Evolutionary conservation across 2,113 vertebrate species (phyloP).

Genomic region (Irena cyanogastra): DNA sequence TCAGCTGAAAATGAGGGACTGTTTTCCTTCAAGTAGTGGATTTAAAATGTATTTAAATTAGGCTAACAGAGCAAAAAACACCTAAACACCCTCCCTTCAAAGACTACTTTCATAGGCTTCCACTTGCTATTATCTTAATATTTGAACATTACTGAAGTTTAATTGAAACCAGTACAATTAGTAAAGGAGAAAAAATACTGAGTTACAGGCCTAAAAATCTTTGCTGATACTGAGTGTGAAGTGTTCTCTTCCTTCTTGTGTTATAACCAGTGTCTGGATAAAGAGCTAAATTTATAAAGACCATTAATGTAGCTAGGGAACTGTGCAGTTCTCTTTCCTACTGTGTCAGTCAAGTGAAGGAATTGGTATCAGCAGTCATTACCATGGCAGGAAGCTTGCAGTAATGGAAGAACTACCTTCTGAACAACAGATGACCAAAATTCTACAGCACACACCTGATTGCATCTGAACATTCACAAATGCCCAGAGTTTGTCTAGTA

Average conservation of each 20-base stretch:
- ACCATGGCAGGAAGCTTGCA: not conserved
- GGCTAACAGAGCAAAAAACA: not conserved
- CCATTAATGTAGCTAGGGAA: not conserved
- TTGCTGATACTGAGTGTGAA: not conserved
- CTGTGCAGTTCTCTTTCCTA: not conserved
- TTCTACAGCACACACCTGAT: not conserved
- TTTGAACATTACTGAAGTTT: not conserved
- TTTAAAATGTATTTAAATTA: not conserved
- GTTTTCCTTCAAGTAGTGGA: not conserved
- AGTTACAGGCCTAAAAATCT: not conserved
- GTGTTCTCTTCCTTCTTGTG: not conserved
- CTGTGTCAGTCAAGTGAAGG: not conserved
- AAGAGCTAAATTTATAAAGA: not conserved
- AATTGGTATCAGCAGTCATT: not conserved
- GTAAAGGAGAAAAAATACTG: not conserved
- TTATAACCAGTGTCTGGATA: not conserved
- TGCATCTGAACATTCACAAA: not conserved
- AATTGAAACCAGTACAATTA: not conserved
- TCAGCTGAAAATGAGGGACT: not conserved
- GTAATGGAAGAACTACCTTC: not conserved
- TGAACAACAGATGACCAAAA: not conserved
- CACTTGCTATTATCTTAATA: not conserved
- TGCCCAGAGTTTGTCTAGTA: not conserved
- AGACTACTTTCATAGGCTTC: not conserved
- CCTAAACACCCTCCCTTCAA: not conserved